Evolutionary conservation across 2,113 vertebrate species (phyloP).

Genomic region (Narcine bancroftii): DNA sequence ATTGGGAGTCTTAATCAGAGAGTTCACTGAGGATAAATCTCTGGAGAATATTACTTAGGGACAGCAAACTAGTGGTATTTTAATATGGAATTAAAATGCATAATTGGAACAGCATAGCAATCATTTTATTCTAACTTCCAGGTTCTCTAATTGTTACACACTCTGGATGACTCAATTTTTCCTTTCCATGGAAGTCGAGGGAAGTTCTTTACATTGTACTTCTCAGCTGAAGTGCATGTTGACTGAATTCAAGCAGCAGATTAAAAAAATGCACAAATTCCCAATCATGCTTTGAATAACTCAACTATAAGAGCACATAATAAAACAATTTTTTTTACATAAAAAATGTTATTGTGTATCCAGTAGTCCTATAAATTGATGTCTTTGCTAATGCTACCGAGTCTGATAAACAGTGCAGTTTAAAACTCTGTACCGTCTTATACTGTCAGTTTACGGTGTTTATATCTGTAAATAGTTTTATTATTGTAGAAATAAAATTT

Average conservation of each 20-base stretch:
- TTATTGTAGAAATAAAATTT: slow-evolving; percentile 35
- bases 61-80: neutral
- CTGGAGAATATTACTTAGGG: neutral
- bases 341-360: slow-evolving; percentile 29
- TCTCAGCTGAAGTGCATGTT: neutral
- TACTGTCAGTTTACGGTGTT: slow-evolving; percentile 34
- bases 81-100: neutral
- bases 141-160: neutral
- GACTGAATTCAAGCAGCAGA: neutral
- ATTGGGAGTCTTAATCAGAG: neutral
- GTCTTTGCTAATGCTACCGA: slow-evolving; percentile 35
- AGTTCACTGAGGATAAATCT: neutral
- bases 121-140: neutral
- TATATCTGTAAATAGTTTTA: slow-evolving; percentile 36
- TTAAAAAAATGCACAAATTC: neutral
- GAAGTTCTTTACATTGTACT: neutral
- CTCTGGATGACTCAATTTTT: neutral
- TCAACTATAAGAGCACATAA: slow-evolving; percentile 27
- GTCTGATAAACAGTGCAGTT: slow-evolving; percentile 31
- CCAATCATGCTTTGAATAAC: neutral
- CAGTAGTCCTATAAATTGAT: slow-evolving; percentile 27
- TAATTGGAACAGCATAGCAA: neutral
- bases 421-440: slow-evolving; percentile 32
- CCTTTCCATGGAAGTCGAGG: neutral
- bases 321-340: neutral